A percentile compares a stretch with the other conserved stretches of the same genome.
These are phyloP conservation scores for Macaca nemestrina DNA, from an alignment of 2,113 vertebrate species.

Conservation along the genomic window DNA sequence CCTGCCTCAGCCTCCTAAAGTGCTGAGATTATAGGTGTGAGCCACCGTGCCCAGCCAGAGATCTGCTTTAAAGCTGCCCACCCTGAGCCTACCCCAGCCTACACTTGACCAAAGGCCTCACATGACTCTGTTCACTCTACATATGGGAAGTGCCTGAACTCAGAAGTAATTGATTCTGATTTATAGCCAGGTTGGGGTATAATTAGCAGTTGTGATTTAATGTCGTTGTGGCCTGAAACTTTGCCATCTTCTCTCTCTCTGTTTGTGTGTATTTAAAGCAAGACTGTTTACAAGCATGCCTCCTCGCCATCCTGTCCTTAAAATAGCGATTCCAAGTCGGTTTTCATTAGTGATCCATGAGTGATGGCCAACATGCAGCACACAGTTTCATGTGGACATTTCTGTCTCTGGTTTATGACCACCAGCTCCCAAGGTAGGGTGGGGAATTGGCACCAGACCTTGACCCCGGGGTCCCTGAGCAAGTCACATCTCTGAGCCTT, in stretches of 20 bases:
- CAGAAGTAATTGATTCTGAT: conserved; percentile 9
- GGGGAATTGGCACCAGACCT: neutral
- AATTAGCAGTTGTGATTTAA: conserved; percentile 54
- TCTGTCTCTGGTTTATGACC: neutral
- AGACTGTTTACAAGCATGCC: neutral
- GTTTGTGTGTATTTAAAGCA: neutral
- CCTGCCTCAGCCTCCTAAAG: neutral
- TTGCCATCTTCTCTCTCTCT: neutral
- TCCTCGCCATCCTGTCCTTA: neutral
- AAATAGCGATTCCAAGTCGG: accelerated
- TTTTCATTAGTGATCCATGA: neutral
- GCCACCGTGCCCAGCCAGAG: neutral
- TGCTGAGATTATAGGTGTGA: neutral
- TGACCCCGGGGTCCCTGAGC: neutral
- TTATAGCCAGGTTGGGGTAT: neutral
- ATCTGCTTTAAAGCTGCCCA: neutral
- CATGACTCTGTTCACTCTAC: neutral
- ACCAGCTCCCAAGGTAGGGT: neutral
- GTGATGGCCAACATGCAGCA: neutral
- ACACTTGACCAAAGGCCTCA: neutral
- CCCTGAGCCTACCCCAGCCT: too few relatives aligned
- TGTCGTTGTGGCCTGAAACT: conserved; percentile 9
- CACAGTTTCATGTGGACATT: neutral
- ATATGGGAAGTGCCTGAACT: neutral
- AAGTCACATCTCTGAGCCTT: neutral